Conservation (phyloP, 2,797 vertebrate species). For the Prunella strophiata region DNA sequence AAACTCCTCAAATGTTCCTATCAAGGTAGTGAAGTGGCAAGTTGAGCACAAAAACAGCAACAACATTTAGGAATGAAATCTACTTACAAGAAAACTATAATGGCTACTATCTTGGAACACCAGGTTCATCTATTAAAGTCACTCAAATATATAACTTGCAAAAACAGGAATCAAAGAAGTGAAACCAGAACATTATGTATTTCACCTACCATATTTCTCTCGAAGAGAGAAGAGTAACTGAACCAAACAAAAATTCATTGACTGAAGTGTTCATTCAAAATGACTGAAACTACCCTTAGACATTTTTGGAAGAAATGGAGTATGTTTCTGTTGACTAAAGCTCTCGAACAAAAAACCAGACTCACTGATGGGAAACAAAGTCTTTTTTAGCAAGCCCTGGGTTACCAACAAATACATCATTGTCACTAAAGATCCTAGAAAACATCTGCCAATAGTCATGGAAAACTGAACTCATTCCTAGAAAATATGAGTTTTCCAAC, state of each 20-base stretch:
- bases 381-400: conserved; percentile 24
- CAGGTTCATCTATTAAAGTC: not conserved
- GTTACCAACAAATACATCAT: conserved; percentile 60
- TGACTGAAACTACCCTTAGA: not conserved
- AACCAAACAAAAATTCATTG: not conserved
- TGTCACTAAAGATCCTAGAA: conserved; percentile 39
- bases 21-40: not conserved
- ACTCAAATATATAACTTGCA: not conserved
- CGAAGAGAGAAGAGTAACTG: not conserved
- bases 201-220: not conserved
- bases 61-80: not conserved
- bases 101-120: not conserved
- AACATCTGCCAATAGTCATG: conserved; percentile 37
- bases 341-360: not conserved
- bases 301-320: not conserved
- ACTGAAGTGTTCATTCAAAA: not conserved
- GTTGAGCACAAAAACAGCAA: not conserved
- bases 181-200: not conserved
- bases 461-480: conserved; percentile 46
- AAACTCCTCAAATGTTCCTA: not conserved
- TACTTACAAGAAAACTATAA: not conserved
- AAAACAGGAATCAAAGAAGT: not conserved
- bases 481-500: conserved; percentile 34
- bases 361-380: not conserved
- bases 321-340: conserved; percentile 16